A percentile compares a stretch with the other conserved stretches of the same genome.
Evolutionary conservation across 2,113 vertebrate genomes (phyloP).

Genomic region (Psilopogon haemacephalus): DNA sequence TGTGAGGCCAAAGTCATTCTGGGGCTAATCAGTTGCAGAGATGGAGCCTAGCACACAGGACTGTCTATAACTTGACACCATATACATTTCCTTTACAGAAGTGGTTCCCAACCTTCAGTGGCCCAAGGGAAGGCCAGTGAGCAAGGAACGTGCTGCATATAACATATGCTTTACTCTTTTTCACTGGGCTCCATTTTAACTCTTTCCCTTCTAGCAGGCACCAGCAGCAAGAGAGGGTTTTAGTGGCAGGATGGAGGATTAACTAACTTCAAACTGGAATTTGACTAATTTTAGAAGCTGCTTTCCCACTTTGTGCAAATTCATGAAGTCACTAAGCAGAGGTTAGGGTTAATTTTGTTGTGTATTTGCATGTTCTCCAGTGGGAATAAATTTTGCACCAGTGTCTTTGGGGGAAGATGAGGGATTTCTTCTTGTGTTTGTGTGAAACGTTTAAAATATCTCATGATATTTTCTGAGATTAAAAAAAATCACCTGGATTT

Average conservation of each 20-base stretch:
- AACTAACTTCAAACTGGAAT: background rate
- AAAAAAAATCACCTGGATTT: conserved; percentile 11
- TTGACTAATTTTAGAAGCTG: background rate
- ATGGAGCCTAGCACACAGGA: conserved; percentile 17
- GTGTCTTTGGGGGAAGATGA: background rate
- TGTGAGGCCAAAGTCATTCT: conserved; percentile 27
- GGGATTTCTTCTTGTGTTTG: background rate
- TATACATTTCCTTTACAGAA: conserved; percentile 59
- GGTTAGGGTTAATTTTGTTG: background rate
- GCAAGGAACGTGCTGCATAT: background rate
- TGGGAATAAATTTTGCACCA: conserved; percentile 8
- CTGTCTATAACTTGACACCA: conserved; percentile 47
- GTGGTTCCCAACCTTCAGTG: conserved; percentile 54
- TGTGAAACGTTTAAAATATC: conserved; percentile 29
- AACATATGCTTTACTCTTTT: conserved; percentile 37
- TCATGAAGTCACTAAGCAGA: background rate
- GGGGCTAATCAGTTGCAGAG: conserved; percentile 52
- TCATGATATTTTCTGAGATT: background rate
- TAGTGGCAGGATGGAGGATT: background rate
- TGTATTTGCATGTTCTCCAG: background rate
- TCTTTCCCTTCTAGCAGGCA: conserved; percentile 7
- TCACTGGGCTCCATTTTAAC: conserved; percentile 29
- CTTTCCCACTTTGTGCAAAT: background rate
- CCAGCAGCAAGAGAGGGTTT: background rate
- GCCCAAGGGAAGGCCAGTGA: conserved; percentile 51